Base-by-base conservation (phyloP, 2,113 vertebrate species). In the Nematolebias whitei region DNA sequence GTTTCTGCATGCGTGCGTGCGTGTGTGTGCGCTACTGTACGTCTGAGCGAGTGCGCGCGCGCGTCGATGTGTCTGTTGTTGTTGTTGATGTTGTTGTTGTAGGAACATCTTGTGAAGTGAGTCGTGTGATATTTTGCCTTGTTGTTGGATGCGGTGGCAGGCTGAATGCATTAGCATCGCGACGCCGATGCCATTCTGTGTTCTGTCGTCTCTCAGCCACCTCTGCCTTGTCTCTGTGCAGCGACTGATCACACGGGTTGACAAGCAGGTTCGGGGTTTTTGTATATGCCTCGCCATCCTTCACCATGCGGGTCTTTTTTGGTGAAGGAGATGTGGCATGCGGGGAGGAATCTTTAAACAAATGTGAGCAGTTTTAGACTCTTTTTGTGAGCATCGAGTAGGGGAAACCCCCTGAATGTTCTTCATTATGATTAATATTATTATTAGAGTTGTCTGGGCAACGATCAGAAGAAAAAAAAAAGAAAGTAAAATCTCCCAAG, bases 101-200 rank as follows among this genome's bases (percentile, higher is more conserved):
- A 85, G 81, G 87, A 81, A 85, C 74, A 82, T 87, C 83, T 87
- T 89, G 79, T 91, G 90, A 90, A 87, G 85, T 83, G 83, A 86
- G 73, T 85, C 79, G 85, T 86, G 82, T 89, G 88, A 91, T 89
- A 83, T 82, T 77, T 66, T 72, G 78, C 88, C 90, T 92, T 91
- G 87, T 91, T 91, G 90, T 90, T 91, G 85, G 73, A 89, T 88
- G 82, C 54, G 61, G 78, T 89, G 90, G 86, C 84, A 87, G 85
- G 87, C 89, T 89, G 90, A 76, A 85, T 87, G 82, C 83, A 92
- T 93, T 92, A 90, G 87, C 84, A 79, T 89, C 63, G 85, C 85
- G 65, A 35, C 69, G 67, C 55, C 71, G 77, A 64, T 86, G 85
- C 87, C 82, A 72, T 76, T 77, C 89, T 88, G 83, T 85, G 84